Evolutionary conservation across 2,797 vertebrate species (phyloP).

Genomic region (Australoheros facetus): DNA sequence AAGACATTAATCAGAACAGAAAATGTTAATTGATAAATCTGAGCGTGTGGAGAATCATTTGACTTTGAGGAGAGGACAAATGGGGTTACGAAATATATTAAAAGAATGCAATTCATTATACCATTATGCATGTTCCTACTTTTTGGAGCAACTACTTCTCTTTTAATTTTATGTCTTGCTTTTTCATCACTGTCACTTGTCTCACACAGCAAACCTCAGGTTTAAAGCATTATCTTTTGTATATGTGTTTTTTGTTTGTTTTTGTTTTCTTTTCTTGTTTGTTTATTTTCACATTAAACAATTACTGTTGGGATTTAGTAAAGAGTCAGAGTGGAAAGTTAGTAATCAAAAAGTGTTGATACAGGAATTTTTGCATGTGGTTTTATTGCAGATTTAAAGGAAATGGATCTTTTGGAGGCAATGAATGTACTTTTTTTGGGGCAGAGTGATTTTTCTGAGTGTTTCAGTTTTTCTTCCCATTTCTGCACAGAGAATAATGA

Average conservation of each 20-base stretch:
- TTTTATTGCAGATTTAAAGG: background rate
- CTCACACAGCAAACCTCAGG: background rate
- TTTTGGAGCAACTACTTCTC: background rate
- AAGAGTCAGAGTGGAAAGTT: background rate
- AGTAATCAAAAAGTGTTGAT: background rate
- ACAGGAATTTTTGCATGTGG: background rate
- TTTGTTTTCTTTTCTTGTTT: background rate
- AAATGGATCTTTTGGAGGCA: background rate
- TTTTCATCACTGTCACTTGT: background rate
- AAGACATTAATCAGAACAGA: slow-evolving; percentile 10
- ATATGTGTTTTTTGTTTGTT: background rate
- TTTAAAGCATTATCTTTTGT: background rate
- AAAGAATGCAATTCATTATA: background rate
- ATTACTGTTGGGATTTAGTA: background rate
- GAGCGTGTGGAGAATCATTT: slow-evolving; percentile 4
- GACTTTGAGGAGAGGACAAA: slow-evolving; percentile 1
- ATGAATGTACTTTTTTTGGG: background rate
- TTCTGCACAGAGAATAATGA: background rate
- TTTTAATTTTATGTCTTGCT: background rate
- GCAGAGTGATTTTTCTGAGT: background rate
- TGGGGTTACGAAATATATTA: background rate
- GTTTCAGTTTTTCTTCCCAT: slow-evolving; percentile 4
- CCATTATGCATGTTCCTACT: slow-evolving; percentile 5
- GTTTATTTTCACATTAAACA: background rate
- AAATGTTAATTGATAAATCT: slow-evolving; percentile 17